Evolutionary conservation across 1,140 invertebrate species (phyloP).

Genomic region (Episyrphus balteatus): DNA sequence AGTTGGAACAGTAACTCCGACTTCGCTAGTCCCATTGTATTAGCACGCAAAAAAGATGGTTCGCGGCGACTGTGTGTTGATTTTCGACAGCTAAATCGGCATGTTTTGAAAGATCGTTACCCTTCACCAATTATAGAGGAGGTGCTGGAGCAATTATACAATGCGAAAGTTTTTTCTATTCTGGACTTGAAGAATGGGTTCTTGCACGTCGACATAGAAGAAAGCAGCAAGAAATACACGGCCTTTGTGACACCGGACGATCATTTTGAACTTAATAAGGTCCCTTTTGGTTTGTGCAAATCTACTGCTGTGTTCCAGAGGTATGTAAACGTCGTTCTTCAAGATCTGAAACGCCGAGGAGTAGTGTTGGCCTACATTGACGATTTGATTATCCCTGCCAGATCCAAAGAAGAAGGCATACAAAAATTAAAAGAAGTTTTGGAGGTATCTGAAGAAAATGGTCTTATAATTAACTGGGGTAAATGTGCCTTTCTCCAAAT

Average conservation of each 20-base stretch:
- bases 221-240: constrained; percentile 7
- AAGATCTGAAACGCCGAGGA: constrained; percentile 2
- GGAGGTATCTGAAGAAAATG: constrained; percentile 17
- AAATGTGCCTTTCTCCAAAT: constrained; percentile 25
- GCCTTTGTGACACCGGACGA: constrained; percentile 9
- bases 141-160: constrained; percentile 5
- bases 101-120: constrained; percentile 15
- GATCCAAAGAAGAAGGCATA: constrained; percentile 6
- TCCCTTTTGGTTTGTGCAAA: constrained; percentile 6
- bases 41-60: constrained; percentile 21
- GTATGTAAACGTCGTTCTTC: constrained; percentile 22
- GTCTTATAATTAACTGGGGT: constrained; percentile 30
- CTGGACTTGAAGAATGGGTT: constrained; percentile 14
- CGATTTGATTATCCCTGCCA: constrained; percentile 6
- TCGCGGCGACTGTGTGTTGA: constrained; percentile 15
- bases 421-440: constrained; percentile 17
- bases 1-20: constrained; percentile 4
- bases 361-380: constrained; percentile 10
- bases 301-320: constrained; percentile 36
- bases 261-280: constrained; percentile 7
- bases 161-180: constrained; percentile 14
- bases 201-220: constrained; percentile 10
- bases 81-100: constrained; percentile 15
- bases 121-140: constrained; percentile 15
- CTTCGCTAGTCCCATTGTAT: constrained; percentile 18